phyloP scores from a whole-genome alignment of 1,140 invertebrate species.

The Chionoecetes opilio region DNA sequence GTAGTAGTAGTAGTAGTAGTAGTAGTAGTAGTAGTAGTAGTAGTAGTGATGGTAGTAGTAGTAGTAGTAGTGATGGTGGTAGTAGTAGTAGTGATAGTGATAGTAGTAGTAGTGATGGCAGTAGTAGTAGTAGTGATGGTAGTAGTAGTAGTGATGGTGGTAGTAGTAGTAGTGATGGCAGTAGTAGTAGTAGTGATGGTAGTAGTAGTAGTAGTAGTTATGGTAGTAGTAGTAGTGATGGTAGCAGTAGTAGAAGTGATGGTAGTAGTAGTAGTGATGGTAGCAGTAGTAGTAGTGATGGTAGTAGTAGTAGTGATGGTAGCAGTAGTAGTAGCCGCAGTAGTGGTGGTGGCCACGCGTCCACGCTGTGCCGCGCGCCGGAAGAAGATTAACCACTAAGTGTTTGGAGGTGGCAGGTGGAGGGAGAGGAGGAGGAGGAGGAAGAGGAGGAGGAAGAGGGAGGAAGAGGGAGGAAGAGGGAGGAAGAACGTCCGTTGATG shows the following conservation, averaged over 20 bases:
- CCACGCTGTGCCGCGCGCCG: neutral
- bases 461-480: neutral
- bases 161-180: neutral
- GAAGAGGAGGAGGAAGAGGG: neutral
- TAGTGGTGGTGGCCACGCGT: neutral
- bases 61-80: neutral
- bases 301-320: neutral
- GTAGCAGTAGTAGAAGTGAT: neutral
- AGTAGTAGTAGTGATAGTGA: neutral
- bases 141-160: neutral
- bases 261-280: neutral
- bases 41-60: neutral
- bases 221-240: neutral
- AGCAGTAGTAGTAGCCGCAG: neutral
- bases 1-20: constrained; percentile 9
- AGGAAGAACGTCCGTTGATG: neutral
- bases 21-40: constrained; percentile 20
- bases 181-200: neutral
- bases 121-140: neutral
- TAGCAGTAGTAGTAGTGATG: neutral
- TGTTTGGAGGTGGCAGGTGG: neutral
- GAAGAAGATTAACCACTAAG: constrained; percentile 20
- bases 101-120: neutral
- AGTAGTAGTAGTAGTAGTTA: neutral
- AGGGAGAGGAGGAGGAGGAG: neutral